phyloP scores from a whole-genome alignment of 1,140 invertebrate genomes.

The Lineus longissimus region DNA sequence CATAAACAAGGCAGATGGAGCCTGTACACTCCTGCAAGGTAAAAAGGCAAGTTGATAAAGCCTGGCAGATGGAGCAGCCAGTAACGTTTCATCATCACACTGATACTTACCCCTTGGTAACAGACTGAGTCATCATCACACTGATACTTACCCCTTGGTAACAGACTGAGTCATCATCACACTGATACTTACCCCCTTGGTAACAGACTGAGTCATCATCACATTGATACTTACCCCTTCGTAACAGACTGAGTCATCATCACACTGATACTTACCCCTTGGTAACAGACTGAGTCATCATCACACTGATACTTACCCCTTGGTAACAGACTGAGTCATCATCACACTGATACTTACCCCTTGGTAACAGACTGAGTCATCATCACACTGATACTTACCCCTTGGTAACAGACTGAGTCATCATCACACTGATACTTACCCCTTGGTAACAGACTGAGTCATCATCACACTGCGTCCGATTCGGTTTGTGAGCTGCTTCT shows the following conservation, averaged over 20 bases:
- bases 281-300: conserved; percentile 88
- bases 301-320: conserved; percentile 86
- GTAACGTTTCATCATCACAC: neutral
- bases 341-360: conserved; percentile 84
- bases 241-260: conserved; percentile 89
- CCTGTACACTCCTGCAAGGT: conserved; percentile 72
- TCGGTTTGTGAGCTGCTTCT: conserved; percentile 84
- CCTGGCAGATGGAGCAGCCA: neutral
- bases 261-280: conserved; percentile 86
- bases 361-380: conserved; percentile 91
- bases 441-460: conserved; percentile 94
- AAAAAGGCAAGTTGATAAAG: neutral
- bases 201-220: conserved; percentile 91
- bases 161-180: conserved; percentile 89
- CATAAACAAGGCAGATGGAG: conserved; percentile 91
- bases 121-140: conserved; percentile 92
- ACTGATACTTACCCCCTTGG: conserved; percentile 84
- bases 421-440: conserved; percentile 77
- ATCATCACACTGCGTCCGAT: conserved; percentile 89
- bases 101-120: conserved; percentile 80
- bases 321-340: conserved; percentile 91
- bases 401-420: conserved; percentile 91
- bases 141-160: conserved; percentile 84
- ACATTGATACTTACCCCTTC: conserved; percentile 85
- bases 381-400: conserved; percentile 83